Evolutionary conservation across 2,888 invertebrate genomes (phyloP).

Genomic region (Rotaria macrura): DNA sequence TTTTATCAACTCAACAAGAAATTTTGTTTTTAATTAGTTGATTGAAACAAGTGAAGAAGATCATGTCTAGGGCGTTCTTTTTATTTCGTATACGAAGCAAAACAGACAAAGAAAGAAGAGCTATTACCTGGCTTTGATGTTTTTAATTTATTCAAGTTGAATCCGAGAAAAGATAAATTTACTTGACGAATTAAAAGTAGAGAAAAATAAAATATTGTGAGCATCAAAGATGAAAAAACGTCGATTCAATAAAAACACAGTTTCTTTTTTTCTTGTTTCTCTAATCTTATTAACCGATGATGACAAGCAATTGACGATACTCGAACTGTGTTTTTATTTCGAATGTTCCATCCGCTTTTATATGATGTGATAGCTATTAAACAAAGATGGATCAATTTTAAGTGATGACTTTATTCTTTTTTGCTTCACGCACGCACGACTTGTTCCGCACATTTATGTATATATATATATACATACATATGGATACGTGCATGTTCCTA

Average conservation of each 20-base stretch:
- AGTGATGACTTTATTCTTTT: background rate
- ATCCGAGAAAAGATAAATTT: background rate
- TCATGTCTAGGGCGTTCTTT: no score
- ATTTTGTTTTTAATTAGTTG: background rate
- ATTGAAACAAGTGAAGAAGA: no score
- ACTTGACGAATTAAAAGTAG: background rate
- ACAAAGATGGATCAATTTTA: background rate
- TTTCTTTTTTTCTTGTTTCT: background rate
- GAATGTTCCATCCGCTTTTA: background rate
- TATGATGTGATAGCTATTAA: background rate
- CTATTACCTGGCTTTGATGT: no score
- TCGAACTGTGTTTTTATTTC: background rate
- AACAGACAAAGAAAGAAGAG: no score
- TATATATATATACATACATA: background rate
- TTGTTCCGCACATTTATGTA: no score
- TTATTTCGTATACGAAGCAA: no score
- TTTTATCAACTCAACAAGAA: background rate
- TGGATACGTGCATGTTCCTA: background rate
- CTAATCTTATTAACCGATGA: background rate
- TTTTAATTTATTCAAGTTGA: no score
- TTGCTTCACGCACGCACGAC: background rate
- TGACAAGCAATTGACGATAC: background rate
- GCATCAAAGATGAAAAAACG: background rate
- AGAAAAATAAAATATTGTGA: background rate
- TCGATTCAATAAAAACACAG: background rate